Evolutionary conservation across 2,113 vertebrate species (phyloP), one percentile per base, ranked within the genome.

Genomic region (Cryptotis parvus): DNA sequence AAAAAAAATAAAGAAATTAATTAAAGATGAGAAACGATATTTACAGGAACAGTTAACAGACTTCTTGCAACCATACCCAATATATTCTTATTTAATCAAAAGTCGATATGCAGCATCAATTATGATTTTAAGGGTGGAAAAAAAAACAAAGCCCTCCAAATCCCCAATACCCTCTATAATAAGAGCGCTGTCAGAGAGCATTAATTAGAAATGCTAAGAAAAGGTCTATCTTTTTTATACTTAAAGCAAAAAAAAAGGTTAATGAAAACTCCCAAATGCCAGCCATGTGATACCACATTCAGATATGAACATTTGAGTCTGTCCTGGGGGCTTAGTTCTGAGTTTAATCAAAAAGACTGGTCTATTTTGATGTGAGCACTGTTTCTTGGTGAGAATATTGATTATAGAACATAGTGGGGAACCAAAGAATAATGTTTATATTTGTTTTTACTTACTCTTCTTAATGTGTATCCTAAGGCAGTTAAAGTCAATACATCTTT

Each of bases 301-400:
- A 65, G 84, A 78, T 58, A 41, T n/a, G 29, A 92, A 65, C 16
- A 68, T n/a, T 49, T 68, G 33, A 94, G 22, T 7, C 37, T 77
- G 27, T 84, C 78, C 69, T 78, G 6, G 5, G 26, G 35, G 75
- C 20, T 95, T 65, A 76, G 45, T 37, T 78, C 37, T 52, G 31
- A 85, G 49, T 35, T 69, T 91, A 94, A 93, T 79, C 74, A 94
- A 90, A 94, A 74, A 94, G 85, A 81, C 58, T 72, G 8, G 35
- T 49, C 74, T 82, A 52, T 87, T 90, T 66, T 70, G 24, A 87
- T 92, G 75, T 37, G 16, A 90, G 29, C 7, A 5, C 31, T 82
- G 43, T 41, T 87, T 24, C 15, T 82, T 75, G 26, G 78, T 1
- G 7, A 82, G 41, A 84, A 81, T 93, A 92, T 86, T 90, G 84